Conservation (phyloP, 2,888 invertebrate species). For the Chaetoderma sp. region DNA sequence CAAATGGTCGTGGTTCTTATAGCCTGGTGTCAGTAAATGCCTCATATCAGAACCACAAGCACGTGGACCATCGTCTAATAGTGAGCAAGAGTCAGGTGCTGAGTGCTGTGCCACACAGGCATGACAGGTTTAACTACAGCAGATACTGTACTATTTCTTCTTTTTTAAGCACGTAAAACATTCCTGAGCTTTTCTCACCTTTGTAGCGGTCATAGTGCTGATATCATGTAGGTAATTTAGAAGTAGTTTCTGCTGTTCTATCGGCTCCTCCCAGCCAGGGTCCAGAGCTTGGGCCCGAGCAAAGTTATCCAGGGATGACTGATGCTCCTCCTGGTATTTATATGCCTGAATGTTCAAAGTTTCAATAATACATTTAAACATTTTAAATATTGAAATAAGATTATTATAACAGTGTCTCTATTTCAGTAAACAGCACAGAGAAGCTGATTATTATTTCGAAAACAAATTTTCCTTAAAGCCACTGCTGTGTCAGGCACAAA, state of each 20-base stretch:
- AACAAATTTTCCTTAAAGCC: no score
- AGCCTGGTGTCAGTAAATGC: no score
- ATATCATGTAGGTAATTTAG: conserved; percentile 77
- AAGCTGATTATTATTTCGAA: no score
- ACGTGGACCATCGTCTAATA: no score
- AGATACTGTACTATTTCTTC: no score
- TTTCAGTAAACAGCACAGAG: no score
- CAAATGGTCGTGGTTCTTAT: no score
- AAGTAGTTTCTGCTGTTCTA: conserved; percentile 75
- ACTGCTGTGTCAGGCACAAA: no score
- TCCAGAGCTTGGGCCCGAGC: conserved; percentile 78
- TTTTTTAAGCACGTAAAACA: not conserved
- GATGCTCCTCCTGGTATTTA: conserved; percentile 84
- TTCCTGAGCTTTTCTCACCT: conserved; percentile 67
- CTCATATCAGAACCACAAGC: no score
- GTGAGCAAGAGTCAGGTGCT: no score
- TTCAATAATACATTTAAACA: not conserved
- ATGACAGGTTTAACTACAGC: no score
- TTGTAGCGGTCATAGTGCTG: conserved; percentile 75
- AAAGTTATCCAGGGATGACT: conserved; percentile 79
- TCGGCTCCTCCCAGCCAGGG: conserved; percentile 80
- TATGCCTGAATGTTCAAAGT: conserved; percentile 77
- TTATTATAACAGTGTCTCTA: not conserved
- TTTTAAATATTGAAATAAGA: not conserved
- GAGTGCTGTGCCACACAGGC: no score